Conservation (phyloP, 2,888 invertebrate genomes). For the Platycheirus albimanus region DNA sequence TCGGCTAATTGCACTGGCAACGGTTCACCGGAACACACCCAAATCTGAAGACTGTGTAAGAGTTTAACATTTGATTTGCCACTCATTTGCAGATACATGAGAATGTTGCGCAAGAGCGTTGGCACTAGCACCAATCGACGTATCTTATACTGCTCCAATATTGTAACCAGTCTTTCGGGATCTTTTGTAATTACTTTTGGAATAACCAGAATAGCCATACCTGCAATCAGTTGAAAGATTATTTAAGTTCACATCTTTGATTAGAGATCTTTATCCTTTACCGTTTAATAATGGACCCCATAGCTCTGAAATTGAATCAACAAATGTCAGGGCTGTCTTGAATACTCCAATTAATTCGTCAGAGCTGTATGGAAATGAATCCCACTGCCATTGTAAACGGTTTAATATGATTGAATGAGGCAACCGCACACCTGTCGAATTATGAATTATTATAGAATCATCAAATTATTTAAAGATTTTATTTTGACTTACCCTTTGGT, state of each 20-base stretch:
- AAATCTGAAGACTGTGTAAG: slow-evolving; percentile 87
- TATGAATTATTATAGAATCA: too few relatives aligned
- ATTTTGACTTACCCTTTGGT: slow-evolving; percentile 88
- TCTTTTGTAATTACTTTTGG: slow-evolving; percentile 89
- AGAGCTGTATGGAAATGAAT: slow-evolving; percentile 88
- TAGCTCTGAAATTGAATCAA: slow-evolving; percentile 94
- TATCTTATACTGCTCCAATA: slow-evolving; percentile 89
- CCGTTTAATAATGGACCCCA: slow-evolving; percentile 93
- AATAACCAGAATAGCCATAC: slow-evolving; percentile 88
- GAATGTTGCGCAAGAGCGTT: slow-evolving; percentile 89
- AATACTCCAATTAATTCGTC: slow-evolving; percentile 90
- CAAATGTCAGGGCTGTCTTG: slow-evolving; percentile 95
- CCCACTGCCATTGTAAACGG: slow-evolving; percentile 94
- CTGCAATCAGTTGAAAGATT: slow-evolving; percentile 65
- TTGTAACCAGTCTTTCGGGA: slow-evolving; percentile 88
- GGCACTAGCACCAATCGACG: slow-evolving; percentile 93
- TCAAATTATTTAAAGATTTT: too few relatives aligned
- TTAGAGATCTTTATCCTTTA: slow-evolving; percentile 72
- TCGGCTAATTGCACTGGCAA: slow-evolving; percentile 88
- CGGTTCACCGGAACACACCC: slow-evolving; percentile 95
- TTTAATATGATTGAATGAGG: slow-evolving; percentile 91
- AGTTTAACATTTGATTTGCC: slow-evolving; percentile 83
- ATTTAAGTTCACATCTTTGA: too few relatives aligned
- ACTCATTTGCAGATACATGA: slow-evolving; percentile 88
- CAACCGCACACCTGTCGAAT: slow-evolving; percentile 93